These are phyloP conservation scores for Rhimphoctona megacephalus DNA, from an alignment of 2,888 invertebrate genomes.

Conservation along the genomic window DNA sequence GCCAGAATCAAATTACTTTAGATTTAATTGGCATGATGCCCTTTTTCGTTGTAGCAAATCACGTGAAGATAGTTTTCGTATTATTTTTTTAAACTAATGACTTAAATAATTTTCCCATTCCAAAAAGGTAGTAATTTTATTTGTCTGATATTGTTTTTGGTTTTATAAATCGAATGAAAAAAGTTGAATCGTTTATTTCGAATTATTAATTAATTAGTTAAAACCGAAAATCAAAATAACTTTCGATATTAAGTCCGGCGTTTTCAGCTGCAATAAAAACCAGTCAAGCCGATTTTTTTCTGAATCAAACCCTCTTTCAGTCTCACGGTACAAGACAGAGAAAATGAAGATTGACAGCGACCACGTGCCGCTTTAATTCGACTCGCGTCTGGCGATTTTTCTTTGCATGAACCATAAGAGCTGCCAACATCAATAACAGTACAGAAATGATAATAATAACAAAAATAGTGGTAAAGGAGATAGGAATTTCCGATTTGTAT, in stretches of 20 bases:
- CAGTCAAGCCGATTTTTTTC: neutral
- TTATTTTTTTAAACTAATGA: neutral
- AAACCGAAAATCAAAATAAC: neutral
- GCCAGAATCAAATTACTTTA: neutral
- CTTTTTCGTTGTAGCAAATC: neutral
- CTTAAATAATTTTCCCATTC: neutral
- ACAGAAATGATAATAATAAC: constrained; percentile 14
- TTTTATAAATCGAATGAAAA: neutral
- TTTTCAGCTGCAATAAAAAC: neutral
- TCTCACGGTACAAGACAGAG: constrained; percentile 43
- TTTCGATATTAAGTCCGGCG: neutral
- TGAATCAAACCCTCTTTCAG: neutral
- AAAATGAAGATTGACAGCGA: constrained; percentile 79
- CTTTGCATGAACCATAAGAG: constrained; percentile 17
- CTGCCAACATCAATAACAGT: constrained; percentile 20
- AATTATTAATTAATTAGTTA: neutral
- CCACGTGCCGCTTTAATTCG: constrained; percentile 74
- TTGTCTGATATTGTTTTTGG: neutral
- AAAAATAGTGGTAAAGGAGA: neutral
- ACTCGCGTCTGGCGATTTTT: constrained; percentile 45
- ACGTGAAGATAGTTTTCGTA: neutral
- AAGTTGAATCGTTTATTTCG: neutral
- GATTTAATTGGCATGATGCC: neutral
- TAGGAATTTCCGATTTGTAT: constrained; percentile 5
- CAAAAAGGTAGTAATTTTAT: neutral